Evolutionary conservation across 1,140 invertebrate genomes (phyloP), one percentile per base, ranked within the genome.

Genomic region (Goniozus legneri): DNA sequence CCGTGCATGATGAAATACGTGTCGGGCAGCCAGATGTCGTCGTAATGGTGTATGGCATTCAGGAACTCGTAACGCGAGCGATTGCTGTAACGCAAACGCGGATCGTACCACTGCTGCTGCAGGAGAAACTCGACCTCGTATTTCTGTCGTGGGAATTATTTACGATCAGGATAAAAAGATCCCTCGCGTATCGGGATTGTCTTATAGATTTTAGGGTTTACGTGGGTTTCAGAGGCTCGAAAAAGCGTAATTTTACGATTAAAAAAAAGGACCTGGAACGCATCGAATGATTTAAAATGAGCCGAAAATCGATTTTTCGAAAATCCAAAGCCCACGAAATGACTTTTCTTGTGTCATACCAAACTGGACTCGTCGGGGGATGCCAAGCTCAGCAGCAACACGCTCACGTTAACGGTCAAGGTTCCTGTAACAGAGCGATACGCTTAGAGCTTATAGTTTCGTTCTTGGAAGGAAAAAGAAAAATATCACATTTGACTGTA

Each of bases 1-100:
- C 91, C 91, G 75, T 94, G 91, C 87, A 94, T 94, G 68, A 94
- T 93, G 78, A 94, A 94, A 74, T 94, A 94, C 18, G 91, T 93
- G 75, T 95, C 91, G 33, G 92, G 91, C 56, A 92, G 81, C 91
- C 91, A 95, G 64, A 95, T 87, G 61, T 89, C 83, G 62, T 89
- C 83, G 75, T 91, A 86, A 73, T 93, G 91, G 68, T 92, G 90
- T 52, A 95, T 90, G 42, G 89, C 91, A 73, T 94, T 94, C 50
- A 95, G 78, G 72, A 86, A 92, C 62, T 88, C 84, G 76, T 89
- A 91, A 66, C 85, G 82, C 56, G 86, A 88, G 67, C 85, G 85
- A 73, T 92, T 92, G 62, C 87, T 86, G 75, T 92, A 92, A 55
- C 84, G 81, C 44, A 94, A 75, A 37, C 92, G 80, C 13, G 89